Evolutionary conservation across 2,113 vertebrate genomes (phyloP), one percentile per base, ranked within the genome.

Genomic region (Tragelaphus scriptus): DNA sequence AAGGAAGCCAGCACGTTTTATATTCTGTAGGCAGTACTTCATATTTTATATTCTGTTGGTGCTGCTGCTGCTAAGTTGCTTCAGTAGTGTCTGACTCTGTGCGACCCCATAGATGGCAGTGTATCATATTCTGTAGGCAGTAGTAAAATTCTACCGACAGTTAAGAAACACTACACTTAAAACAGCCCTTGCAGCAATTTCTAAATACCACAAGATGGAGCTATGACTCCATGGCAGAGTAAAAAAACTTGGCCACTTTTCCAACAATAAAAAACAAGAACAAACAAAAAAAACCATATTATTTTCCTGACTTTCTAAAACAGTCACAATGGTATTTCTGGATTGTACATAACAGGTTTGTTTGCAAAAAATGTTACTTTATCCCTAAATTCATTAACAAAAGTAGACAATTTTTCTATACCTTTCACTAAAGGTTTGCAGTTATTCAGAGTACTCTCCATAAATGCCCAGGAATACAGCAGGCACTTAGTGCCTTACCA

Each of bases 171-270:
- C 25, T 44, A 68, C 81, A 10, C n/a, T 75, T 59, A 82, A 85
- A 86, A 79, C 9, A 55, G 30, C 32, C 59, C 65, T 19, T 87
- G 80, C 80, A 89, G 55, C 11, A 55, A 93, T 56, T 71, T 26
- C 44, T 49, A 89, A 77, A 44, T 44, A 75, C 90, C 98, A 97
- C 96, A 85, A 98, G 97, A 92, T 77, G 97, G 97, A 1, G 80
- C 10, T 61, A 75, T 44, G 19, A 87, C 63, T 88, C 71, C 63
- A 84, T 16, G 26, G 44, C 4, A 58, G 65, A 91, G 12, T 7
- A 13, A 61, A 53, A 51, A 75, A 75, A 63, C 71, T 0, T 49
- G 55, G 19, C 13, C 56, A 28, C 16, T 93, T 71, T 65, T 51
- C 36, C 6, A 36, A 8, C 40, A 36, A 71, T 40, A 23, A 36